Base-by-base conservation (phyloP, 2,888 invertebrate genomes). In the Drosophila cognata region DNA sequence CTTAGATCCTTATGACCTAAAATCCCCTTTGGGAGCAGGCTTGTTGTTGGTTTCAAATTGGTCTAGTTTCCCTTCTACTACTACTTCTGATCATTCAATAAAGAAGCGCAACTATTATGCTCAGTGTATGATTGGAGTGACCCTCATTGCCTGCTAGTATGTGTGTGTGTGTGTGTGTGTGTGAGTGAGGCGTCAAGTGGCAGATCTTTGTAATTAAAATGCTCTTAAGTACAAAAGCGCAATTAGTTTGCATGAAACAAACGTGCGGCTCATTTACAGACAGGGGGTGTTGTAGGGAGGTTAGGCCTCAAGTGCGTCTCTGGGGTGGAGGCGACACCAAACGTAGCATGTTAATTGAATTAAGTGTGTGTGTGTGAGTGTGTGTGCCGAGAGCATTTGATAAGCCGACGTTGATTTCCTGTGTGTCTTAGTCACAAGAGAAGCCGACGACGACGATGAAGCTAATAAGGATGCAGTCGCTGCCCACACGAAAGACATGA, bases 191-290 rank as follows among this genome's bases (percentile, higher is more conserved):
- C 82, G 82, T 77, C 82, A 81, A 80, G 77, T 72, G 76, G 63
- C 53, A 59, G 80, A 74, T 62, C 74, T 76, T 76, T 76, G 80
- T 90, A 91, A 91, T 91, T 91, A 91, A 91, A 90, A 87, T 76
- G 79, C 76, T 81, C 80, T 86, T 82, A 81, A 81, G 79, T 79
- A 81, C 81, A 83, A 70, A 79, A 79, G 81, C 84, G 71, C 84
- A 90, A 89, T 90, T 90, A 86, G 84, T 90, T 90, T 91, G 90
- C 90, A 91, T 90, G 91, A 88, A 87, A 79, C 76, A 79, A 81
- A 77, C 75, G 79, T 72, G 81, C 76, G 70, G 81, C 78, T 81
- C 81, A 79, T 75, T 80, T 81, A 69, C 75, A 79, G 66, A 51
- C 4, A 38, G 35, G 4, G 11, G n/a, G 33, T 46, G 38, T 56